These are phyloP conservation scores for Stenodera caucasica DNA, from an alignment of 2,888 invertebrate species.

Conservation along the genomic window DNA sequence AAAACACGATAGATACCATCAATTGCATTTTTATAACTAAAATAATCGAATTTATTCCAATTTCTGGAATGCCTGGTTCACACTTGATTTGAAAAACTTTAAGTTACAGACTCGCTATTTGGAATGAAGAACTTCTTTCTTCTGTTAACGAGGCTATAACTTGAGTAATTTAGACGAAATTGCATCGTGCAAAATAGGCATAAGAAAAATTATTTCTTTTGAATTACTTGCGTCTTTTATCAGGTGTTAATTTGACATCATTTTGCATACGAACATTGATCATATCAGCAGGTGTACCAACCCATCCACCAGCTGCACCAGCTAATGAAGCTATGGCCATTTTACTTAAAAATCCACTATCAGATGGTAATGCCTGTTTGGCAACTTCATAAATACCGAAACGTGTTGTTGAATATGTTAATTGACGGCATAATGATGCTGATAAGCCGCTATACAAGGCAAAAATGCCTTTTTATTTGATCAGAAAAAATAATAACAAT, in stretches of 20 bases:
- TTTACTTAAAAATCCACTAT: slow-evolving; percentile 57
- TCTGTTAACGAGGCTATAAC: no score
- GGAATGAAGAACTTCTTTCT: no score
- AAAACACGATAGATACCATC: slow-evolving; percentile 84
- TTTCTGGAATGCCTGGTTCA: no score
- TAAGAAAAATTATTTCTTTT: slow-evolving; percentile 32
- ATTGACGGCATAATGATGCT: slow-evolving; percentile 86
- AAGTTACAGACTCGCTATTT: no score
- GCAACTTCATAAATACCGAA: slow-evolving; percentile 75
- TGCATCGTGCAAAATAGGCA: no score
- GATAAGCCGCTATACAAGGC: slow-evolving; percentile 94
- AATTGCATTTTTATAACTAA: slow-evolving; percentile 90
- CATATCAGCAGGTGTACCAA: slow-evolving; percentile 94
- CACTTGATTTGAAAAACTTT: no score
- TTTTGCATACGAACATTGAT: slow-evolving; percentile 99
- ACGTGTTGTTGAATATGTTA: slow-evolving; percentile 88
- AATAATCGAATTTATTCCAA: not conserved
- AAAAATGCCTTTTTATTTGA: slow-evolving; percentile 62
- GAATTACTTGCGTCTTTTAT: slow-evolving; percentile 88
- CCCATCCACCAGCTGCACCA: slow-evolving; percentile 86
- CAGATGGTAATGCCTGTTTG: slow-evolving; percentile 62
- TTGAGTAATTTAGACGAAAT: no score
- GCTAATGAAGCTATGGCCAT: slow-evolving; percentile 78
- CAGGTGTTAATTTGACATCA: slow-evolving; percentile 85
- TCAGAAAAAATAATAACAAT: not conserved